Conservation (phyloP, 2,113 vertebrate genomes). For the Dermatemys mawii region DNA sequence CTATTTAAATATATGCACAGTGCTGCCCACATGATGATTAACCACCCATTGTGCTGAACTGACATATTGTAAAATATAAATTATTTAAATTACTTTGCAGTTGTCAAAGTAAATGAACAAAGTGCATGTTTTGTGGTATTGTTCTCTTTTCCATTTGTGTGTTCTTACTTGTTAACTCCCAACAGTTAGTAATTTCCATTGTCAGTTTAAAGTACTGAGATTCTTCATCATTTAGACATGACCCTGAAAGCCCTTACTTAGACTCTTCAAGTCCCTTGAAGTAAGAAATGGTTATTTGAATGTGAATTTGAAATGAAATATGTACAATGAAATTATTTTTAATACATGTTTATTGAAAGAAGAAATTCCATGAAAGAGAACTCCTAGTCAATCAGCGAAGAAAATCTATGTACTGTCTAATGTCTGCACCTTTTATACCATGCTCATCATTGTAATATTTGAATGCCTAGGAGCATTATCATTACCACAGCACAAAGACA, state of each 20-base stretch:
- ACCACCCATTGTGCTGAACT: not conserved
- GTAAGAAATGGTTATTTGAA: not conserved
- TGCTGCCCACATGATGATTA: not conserved
- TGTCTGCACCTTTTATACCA: not conserved
- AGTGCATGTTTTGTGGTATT: not conserved
- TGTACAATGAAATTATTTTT: not conserved
- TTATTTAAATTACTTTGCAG: not conserved
- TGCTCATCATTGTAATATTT: not conserved
- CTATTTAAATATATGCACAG: not conserved
- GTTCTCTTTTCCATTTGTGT: not conserved
- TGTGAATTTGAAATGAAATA: not conserved
- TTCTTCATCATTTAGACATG: not conserved
- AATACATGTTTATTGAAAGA: not conserved
- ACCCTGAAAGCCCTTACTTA: not conserved
- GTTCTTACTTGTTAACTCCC: not conserved
- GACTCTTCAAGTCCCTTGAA: not conserved
- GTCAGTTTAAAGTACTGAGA: not conserved
- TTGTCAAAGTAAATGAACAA: constrained; percentile 7
- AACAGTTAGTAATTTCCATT: accelerated
- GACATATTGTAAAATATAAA: not conserved
- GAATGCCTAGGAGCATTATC: not conserved
- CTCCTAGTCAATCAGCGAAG: not conserved
- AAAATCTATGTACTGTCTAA: not conserved
- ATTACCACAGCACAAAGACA: not conserved
- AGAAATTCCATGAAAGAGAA: not conserved